Evolutionary conservation across 2,797 vertebrate species (phyloP).

Genomic region (Tenualosa thibaudeaui): DNA sequence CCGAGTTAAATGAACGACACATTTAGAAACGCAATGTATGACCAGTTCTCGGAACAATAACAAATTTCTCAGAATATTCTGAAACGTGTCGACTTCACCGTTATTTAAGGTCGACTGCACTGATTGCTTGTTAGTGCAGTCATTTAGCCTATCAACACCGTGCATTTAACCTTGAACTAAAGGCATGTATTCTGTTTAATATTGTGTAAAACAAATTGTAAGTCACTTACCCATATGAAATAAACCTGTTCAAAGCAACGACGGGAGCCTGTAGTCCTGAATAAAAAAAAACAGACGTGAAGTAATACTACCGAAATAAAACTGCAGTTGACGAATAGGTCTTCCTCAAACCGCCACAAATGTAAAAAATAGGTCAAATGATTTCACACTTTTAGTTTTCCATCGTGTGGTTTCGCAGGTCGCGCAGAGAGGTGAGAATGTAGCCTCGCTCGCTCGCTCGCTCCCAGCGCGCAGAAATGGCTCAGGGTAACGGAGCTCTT

Average conservation of each 20-base stretch:
- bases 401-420: constrained; percentile 30
- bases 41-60: neutral
- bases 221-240: constrained; percentile 19
- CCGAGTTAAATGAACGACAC: neutral
- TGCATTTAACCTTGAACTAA: constrained; percentile 19
- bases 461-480: constrained; percentile 39
- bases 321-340: neutral
- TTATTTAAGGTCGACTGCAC: neutral
- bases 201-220: neutral
- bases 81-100: neutral
- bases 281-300: neutral
- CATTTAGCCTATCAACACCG: neutral
- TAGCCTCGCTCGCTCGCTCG: constrained; percentile 30
- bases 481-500: constrained; percentile 42
- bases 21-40: neutral
- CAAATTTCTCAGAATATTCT: neutral
- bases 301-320: neutral
- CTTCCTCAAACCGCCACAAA: neutral
- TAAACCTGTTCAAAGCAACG: constrained; percentile 7
- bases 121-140: neutral
- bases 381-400: constrained; percentile 23
- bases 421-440: constrained; percentile 18
- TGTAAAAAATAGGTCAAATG: neutral
- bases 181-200: neutral
- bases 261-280: neutral